A percentile compares a stretch with the other conserved stretches of the same genome.
These are phyloP conservation scores for Pseudopleuronectes americanus DNA, from an alignment of 2,797 vertebrate species.

Conservation along the genomic window DNA sequence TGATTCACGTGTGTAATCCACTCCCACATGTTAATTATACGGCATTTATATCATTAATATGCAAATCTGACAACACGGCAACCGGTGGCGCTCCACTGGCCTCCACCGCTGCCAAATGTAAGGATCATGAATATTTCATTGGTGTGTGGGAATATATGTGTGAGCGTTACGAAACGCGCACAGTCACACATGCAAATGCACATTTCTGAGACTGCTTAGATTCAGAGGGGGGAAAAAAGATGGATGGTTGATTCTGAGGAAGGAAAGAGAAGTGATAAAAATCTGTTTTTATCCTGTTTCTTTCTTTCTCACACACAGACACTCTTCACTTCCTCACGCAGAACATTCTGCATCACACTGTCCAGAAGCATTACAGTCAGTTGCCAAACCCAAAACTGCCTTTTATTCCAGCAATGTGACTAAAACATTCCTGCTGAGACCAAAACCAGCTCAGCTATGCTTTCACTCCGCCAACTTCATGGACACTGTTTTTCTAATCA, in stretches of 20 bases:
- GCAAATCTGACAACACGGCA: conserved; percentile 69
- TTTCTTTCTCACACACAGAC: background rate
- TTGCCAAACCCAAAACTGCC: conserved; percentile 66
- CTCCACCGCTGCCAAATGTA: conserved; percentile 67
- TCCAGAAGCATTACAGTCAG: conserved; percentile 19
- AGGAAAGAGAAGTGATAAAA: rapidly evolving
- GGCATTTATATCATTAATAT: conserved; percentile 80
- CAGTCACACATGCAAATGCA: conserved; percentile 3
- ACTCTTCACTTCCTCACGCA: conserved; percentile 18
- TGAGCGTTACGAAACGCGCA: conserved; percentile 31
- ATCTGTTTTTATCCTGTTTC: no score
- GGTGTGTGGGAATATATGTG: conserved; percentile 37
- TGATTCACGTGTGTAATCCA: conserved; percentile 65
- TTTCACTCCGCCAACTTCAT: conserved; percentile 44
- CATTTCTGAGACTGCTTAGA: background rate
- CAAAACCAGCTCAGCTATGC: conserved; percentile 74
- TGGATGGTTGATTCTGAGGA: conserved; percentile 13
- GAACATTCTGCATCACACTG: conserved; percentile 19
- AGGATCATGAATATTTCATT: conserved; percentile 69
- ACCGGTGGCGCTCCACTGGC: conserved; percentile 59
- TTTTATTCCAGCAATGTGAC: conserved; percentile 61
- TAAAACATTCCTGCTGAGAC: conserved; percentile 67
- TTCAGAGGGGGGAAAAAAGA: background rate
- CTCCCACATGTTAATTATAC: conserved; percentile 81
- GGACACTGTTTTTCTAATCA: conserved; percentile 46